Percentiles rank a stretch among this genome's conserved stretches.
Conservation (phyloP, 1,140 invertebrate species). For the Ceratina calcarata region DNA sequence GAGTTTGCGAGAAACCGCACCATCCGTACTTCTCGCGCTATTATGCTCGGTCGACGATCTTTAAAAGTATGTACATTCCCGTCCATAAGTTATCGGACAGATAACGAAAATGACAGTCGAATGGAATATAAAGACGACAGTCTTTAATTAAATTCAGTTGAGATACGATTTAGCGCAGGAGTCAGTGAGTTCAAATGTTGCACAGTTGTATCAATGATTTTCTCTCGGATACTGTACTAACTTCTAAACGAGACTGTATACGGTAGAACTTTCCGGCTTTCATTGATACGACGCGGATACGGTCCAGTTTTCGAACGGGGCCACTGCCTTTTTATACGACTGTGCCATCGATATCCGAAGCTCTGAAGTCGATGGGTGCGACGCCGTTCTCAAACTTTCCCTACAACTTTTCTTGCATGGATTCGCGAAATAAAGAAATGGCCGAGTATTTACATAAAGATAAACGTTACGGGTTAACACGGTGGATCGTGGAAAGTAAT, state of each 20-base stretch:
- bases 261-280: constrained; percentile 24
- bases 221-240: no score
- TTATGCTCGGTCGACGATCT: no score
- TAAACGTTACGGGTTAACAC: constrained; percentile 30
- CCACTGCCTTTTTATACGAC: constrained; percentile 9
- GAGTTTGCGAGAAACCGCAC: background rate
- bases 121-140: no score
- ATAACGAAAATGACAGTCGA: no score
- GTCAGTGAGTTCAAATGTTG: no score
- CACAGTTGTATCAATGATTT: no score
- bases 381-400: no score
- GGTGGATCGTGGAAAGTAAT: constrained; percentile 48
- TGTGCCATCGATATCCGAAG: background rate
- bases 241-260: no score
- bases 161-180: no score
- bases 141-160: constrained; percentile 17
- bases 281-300: constrained; percentile 10
- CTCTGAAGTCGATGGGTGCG: background rate
- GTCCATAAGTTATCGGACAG: background rate
- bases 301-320: background rate
- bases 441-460: constrained; percentile 48
- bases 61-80: background rate
- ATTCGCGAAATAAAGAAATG: background rate
- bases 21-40: no score
- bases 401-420: background rate